Percentiles rank a stretch among this genome's conserved stretches.
phyloP scores from a whole-genome alignment of 2,797 vertebrate species.

The Dromococcyx pavoninus region DNA sequence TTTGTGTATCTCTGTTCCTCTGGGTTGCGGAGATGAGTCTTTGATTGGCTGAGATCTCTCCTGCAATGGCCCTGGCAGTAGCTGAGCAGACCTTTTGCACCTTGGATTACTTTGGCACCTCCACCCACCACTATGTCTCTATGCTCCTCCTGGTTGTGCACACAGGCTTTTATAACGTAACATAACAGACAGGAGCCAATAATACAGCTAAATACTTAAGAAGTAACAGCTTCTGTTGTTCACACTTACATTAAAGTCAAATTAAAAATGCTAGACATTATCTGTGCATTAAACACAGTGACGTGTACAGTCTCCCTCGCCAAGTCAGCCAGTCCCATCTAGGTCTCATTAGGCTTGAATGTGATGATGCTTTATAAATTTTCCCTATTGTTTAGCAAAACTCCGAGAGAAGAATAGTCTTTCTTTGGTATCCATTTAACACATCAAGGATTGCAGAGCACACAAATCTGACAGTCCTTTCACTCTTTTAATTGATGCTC shows the following conservation, averaged over 20 bases:
- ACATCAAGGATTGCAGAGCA: not conserved
- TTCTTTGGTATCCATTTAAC: not conserved
- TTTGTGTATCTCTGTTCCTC: not conserved
- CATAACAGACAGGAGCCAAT: not conserved
- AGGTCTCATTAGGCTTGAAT: not conserved
- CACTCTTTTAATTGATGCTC: not conserved
- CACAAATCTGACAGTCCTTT: not conserved
- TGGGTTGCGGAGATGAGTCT: not conserved
- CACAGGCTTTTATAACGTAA: not conserved
- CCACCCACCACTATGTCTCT: too few relatives aligned
- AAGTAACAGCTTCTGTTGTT: not conserved
- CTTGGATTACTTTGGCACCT: too few relatives aligned
- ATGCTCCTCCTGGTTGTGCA: not conserved
- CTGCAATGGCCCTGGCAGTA: not conserved
- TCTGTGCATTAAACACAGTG: not conserved
- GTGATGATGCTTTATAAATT: not conserved
- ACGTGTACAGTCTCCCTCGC: not conserved
- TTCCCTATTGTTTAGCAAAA: not conserved
- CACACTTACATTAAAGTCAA: not conserved
- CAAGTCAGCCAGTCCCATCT: not conserved
- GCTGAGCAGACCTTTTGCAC: not conserved
- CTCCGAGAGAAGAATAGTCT: not conserved
- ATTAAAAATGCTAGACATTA: not conserved
- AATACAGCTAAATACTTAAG: not conserved
- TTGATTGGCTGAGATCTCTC: not conserved